Conservation (phyloP, 2,797 vertebrate genomes). For the Semaprochilodus insignis region DNA sequence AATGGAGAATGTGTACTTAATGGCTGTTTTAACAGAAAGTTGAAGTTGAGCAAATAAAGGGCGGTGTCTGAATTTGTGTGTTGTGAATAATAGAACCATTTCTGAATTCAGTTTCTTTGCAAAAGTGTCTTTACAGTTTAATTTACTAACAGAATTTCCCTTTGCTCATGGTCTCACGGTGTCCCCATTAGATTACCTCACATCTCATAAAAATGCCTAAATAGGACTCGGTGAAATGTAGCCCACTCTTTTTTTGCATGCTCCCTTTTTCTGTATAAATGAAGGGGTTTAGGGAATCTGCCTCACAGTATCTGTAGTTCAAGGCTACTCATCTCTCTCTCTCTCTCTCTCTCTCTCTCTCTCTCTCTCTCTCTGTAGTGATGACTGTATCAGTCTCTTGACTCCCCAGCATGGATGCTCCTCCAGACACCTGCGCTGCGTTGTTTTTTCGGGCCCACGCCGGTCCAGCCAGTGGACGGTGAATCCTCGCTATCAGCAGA, state of each 20-base stretch:
- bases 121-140: no score
- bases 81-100: no score
- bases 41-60: no score
- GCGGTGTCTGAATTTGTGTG: no score
- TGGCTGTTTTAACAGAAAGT: no score
- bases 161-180: background rate
- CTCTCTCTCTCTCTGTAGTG: background rate
- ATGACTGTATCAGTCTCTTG: constrained; percentile 32
- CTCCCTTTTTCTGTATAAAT: background rate
- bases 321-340: constrained; percentile 33
- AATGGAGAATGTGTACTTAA: no score
- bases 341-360: background rate
- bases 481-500: constrained; percentile 55
- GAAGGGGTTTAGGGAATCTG: constrained; percentile 2
- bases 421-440: constrained; percentile 47
- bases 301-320: constrained; percentile 32
- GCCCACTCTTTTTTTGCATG: no score
- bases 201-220: background rate
- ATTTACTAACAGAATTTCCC: no score
- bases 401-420: constrained; percentile 35
- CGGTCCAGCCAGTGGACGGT: constrained; percentile 15
- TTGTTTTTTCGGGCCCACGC: constrained; percentile 30
- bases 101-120: no score
- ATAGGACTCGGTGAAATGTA: background rate
- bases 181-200: background rate